Conservation (phyloP, 2,113 vertebrate species). For the Leucosticte australis region DNA sequence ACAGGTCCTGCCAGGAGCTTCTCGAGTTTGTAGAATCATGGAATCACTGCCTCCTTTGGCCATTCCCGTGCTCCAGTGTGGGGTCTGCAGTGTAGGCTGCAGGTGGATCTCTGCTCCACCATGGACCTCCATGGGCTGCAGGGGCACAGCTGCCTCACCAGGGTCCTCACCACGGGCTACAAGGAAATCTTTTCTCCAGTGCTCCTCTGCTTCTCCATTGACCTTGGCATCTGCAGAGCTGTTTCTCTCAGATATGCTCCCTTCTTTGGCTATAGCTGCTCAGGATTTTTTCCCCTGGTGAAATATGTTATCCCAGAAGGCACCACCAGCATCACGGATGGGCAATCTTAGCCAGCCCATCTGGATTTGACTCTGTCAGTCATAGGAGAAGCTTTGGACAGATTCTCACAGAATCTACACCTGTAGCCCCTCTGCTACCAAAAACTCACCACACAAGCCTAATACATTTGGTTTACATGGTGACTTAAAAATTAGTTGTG, state of each 20-base stretch:
- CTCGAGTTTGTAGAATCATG: background rate
- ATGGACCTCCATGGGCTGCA: background rate
- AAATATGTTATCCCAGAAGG: background rate
- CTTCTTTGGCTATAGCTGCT: background rate
- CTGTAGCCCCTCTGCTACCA: background rate
- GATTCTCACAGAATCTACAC: background rate
- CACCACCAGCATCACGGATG: rapidly evolving
- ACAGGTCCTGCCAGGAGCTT: background rate
- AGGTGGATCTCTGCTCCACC: background rate
- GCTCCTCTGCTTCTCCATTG: background rate
- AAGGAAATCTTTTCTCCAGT: background rate
- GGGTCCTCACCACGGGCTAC: rapidly evolving
- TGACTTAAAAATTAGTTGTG: background rate
- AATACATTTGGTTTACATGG: background rate
- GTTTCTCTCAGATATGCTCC: background rate
- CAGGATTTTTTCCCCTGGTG: background rate
- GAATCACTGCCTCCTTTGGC: background rate
- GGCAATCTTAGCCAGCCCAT: background rate
- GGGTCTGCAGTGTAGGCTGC: background rate
- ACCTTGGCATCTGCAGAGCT: background rate
- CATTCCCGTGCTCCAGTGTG: background rate
- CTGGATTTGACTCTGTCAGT: background rate
- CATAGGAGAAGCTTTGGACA: background rate
- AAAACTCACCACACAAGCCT: background rate
- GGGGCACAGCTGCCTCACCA: background rate